Base-by-base conservation (phyloP, 2,888 invertebrate genomes). In the Nomada fabriciana region DNA sequence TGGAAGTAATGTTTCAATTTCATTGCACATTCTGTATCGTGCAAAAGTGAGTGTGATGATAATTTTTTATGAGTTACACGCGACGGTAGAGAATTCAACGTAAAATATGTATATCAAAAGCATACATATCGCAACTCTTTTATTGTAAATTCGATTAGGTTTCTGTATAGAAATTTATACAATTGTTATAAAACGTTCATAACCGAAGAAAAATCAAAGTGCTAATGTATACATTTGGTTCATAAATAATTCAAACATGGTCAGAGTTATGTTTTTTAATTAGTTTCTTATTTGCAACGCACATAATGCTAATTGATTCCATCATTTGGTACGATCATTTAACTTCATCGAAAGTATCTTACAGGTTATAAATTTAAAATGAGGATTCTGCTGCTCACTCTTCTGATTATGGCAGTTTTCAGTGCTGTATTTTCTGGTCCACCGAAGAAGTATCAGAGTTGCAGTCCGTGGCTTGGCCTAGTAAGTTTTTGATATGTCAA, bases 381-480 rank as follows among this genome's bases (percentile, higher is more conserved):
- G 72, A 85, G 69, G 29, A 23, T 29, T 43, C 2, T 75, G 3
- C 18, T 67, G 29, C 3, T 76, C 20, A 5, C n/a, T 2, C 3
- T 76, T 36, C 11, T 80, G 23, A 25, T 75, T 2, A 10, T 80
- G 1, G 20, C 65, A n/a, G 59, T 50, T 2, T 42, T 71, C 18
- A 10, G 25, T 20, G 7, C 50, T 0, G 57, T 36, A 25, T n/a
- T 36, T 0, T 47, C 60, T 36, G 52, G 5, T 15, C 13, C 29
- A 7, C 7, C 25, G 11, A 18, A 55, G 10, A 9, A 20, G 10
- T 1, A 4, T 10, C 3, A 5, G 7, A 29, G 0, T 36, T 88
- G 86, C 36, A 74, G 72, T 15, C 63, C 80, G 20, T 83, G 74
- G 83, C 10, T 68, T 0, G 80, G 78, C 65, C 20, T 10, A 15